Conservation (phyloP, 1,140 invertebrate species). For the Coenobita brevimanus region DNA sequence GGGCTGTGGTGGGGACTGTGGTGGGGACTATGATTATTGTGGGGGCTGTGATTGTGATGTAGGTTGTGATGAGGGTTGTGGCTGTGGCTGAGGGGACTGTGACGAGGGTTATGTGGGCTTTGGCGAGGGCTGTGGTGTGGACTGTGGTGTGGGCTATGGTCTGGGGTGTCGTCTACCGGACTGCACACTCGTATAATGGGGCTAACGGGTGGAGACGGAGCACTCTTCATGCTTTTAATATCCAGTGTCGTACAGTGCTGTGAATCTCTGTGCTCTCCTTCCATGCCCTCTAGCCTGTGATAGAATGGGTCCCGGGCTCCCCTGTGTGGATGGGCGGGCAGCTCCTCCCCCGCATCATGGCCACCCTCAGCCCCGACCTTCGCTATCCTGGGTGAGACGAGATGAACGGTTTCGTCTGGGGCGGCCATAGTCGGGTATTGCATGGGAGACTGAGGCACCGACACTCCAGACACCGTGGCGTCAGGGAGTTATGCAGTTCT, state of each 20-base stretch:
- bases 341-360: not conserved
- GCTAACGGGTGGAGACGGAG: not conserved
- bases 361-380: not conserved
- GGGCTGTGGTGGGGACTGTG: not conserved
- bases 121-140: not conserved
- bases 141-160: not conserved
- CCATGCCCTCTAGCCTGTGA: not conserved
- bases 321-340: not conserved
- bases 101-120: too few relatives aligned
- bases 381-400: not conserved
- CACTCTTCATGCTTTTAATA: not conserved
- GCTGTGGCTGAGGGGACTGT: too few relatives aligned
- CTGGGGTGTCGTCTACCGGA: not conserved
- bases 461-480: too few relatives aligned
- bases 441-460: too few relatives aligned
- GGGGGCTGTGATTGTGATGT: not conserved
- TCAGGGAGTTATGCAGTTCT: too few relatives aligned
- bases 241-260: not conserved
- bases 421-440: too few relatives aligned
- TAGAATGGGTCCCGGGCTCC: constrained; percentile 8
- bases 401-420: too few relatives aligned
- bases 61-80: too few relatives aligned
- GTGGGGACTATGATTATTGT: not conserved
- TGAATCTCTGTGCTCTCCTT: not conserved
- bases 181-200: not conserved